phyloP scores from a whole-genome alignment of 2,888 invertebrate species.

The Dinocampus coccinellae region DNA sequence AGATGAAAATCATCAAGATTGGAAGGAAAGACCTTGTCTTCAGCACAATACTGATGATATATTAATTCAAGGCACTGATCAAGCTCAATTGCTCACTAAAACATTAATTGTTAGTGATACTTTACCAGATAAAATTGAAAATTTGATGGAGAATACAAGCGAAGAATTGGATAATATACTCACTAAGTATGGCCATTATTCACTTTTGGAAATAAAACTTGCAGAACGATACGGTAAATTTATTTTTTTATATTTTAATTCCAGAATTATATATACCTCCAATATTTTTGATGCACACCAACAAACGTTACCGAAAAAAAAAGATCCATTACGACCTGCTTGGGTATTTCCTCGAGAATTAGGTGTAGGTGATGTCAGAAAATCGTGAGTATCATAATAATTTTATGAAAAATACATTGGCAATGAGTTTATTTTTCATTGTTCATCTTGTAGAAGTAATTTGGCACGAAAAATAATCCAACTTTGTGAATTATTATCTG shows the following conservation, averaged over 20 bases:
- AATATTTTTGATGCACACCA: constrained; percentile 85
- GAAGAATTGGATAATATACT: constrained; percentile 71
- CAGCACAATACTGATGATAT: constrained; percentile 75
- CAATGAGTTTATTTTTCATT: neutral
- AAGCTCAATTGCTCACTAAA: constrained; percentile 87
- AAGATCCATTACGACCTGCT: constrained; percentile 79
- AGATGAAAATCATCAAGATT: constrained; percentile 77
- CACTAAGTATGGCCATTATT: constrained; percentile 71
- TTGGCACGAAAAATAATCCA: constrained; percentile 77
- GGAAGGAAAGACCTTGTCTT: constrained; percentile 75
- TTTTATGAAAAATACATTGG: constrained; percentile 7
- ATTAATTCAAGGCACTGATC: constrained; percentile 79
- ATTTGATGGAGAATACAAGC: constrained; percentile 64
- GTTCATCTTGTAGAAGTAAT: constrained; percentile 70
- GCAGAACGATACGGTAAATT: constrained; percentile 3
- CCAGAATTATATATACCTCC: constrained; percentile 74
- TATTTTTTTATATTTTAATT: constrained; percentile 2
- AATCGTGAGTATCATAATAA: constrained; percentile 73
- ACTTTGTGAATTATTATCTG: constrained; percentile 77
- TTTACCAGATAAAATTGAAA: constrained; percentile 75
- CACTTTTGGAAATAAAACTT: constrained; percentile 55
- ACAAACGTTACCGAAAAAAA: constrained; percentile 80
- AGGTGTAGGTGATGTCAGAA: constrained; percentile 80
- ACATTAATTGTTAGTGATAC: constrained; percentile 76
- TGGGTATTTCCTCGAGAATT: constrained; percentile 79